Evolutionary conservation across 2,888 invertebrate genomes (phyloP), one percentile per base, ranked within the genome.

Genomic region (Dasypolia templi): DNA sequence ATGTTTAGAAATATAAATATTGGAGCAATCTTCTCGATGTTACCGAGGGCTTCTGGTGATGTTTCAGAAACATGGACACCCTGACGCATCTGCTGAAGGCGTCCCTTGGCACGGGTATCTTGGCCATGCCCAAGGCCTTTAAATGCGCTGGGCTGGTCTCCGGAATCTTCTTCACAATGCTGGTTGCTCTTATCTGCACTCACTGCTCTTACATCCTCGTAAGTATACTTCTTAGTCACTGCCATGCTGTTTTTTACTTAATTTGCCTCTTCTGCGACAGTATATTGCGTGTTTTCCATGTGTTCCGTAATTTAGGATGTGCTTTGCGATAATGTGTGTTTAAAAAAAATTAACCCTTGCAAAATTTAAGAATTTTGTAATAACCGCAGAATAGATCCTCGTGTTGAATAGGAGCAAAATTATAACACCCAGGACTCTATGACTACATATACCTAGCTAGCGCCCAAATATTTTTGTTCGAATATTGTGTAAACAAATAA

Each of bases 31-130:
- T n/a, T 69, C 62, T 69, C 71, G 71, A 66, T 79, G 75, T 82
- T 75, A 82, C 71, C 75, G 73, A 79, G 68, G 68, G 61, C 35
- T 46, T 70, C 7, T 74, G 44, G 58, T 70, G 44, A 63, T 82
- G 49, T 86, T 87, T 61, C 86, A 99, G 99, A 82, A 98, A 99
- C 95, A 97, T 97, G 95, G 98, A 99, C 92, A 99, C 99, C 0
- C 96, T 99, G 86, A 99, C 99, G 86, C 99, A 99, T 96, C 97
- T 99, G 83, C 96, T 99, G 88, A 99, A 99, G 94, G 99, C 99
- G 11, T 99, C 99, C 51, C 97, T 99, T 74, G 99, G 99, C 42
- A 99, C 99, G 14, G 99, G 99, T 62, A 99, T 99, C 90, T 96
- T 99, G 84, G 97, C 99, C 2, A 99, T 99, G 98, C 99, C 99